These are phyloP conservation scores for Synanthedon tipuliformis DNA, from an alignment of 2,888 invertebrate genomes.

Conservation along the genomic window DNA sequence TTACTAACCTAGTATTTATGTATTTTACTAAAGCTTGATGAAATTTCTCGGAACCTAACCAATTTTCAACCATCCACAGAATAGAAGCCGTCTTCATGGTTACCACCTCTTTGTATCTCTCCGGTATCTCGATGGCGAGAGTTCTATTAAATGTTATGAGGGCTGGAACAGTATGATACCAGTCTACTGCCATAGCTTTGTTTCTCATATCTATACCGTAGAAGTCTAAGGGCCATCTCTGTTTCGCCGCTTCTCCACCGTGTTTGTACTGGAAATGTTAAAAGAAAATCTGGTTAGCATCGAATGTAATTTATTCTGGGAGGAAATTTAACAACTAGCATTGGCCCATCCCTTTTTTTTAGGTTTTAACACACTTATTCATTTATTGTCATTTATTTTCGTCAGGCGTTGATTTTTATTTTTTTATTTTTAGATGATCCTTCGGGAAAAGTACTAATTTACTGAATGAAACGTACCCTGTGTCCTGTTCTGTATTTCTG, in stretches of 20 bases:
- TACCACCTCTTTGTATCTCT: constrained; percentile 40
- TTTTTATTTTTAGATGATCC: too few relatives aligned
- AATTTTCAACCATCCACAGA: constrained; percentile 61
- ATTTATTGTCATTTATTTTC: too few relatives aligned
- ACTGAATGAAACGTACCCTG: too few relatives aligned
- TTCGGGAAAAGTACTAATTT: too few relatives aligned
- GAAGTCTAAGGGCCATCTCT: constrained; percentile 20
- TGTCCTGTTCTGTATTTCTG: too few relatives aligned
- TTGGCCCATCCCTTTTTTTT: too few relatives aligned
- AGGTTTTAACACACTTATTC: too few relatives aligned
- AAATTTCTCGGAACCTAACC: constrained; percentile 45
- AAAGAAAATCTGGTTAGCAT: too few relatives aligned
- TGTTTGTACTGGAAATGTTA: constrained; percentile 31
- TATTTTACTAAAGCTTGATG: constrained; percentile 44
- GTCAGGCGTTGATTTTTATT: too few relatives aligned
- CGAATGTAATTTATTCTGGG: constrained; percentile 1
- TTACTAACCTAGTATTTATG: constrained; percentile 32
- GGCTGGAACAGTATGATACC: constrained; percentile 40
- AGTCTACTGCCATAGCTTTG: constrained; percentile 47
- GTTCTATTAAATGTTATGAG: constrained; percentile 39
- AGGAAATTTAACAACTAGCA: background rate
- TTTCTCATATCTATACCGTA: constrained; percentile 49
- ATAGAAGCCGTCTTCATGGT: constrained; percentile 55
- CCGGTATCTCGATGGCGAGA: constrained; percentile 42
- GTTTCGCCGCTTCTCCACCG: constrained; percentile 14